Evolutionary conservation across 23 tunicate species (phyloP).

Genomic region (Oikopleura dioica): DNA sequence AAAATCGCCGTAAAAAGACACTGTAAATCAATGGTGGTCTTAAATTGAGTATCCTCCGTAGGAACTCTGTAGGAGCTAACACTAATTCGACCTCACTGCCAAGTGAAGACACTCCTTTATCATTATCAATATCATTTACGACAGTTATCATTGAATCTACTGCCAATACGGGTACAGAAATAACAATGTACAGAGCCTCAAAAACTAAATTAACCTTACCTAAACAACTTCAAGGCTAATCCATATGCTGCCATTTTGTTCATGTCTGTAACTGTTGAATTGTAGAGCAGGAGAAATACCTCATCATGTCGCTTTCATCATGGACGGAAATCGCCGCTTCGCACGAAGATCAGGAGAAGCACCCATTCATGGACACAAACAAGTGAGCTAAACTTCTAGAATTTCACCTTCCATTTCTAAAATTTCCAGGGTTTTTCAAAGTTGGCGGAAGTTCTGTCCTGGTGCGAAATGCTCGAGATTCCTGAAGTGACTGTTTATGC

Average conservation of each 20-base stretch:
- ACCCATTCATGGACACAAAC: slow-evolving; percentile 53
- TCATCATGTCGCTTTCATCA: slow-evolving; percentile 80
- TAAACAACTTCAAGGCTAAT: slow-evolving; percentile 23
- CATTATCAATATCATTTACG: too few species aligned
- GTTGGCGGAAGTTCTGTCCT: slow-evolving; percentile 54
- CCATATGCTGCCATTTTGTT: slow-evolving; percentile 16
- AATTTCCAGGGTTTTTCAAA: slow-evolving; percentile 97
- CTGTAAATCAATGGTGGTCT: too few species aligned
- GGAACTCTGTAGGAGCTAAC: too few species aligned
- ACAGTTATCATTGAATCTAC: too few species aligned
- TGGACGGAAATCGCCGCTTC: slow-evolving; percentile 95
- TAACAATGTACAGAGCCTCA: background rate
- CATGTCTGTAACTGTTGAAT: slow-evolving; percentile 26
- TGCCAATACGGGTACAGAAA: background rate
- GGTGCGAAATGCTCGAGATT: slow-evolving; percentile 71
- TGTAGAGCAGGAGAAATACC: slow-evolving; percentile 43
- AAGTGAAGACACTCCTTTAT: too few species aligned
- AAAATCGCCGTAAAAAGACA: too few species aligned
- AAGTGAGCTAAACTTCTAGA: too few species aligned
- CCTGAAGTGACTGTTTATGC: slow-evolving; percentile 91
- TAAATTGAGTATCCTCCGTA: too few species aligned
- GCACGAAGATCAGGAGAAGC: slow-evolving; percentile 45
- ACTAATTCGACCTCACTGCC: too few species aligned
- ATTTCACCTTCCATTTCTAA: too few species aligned
- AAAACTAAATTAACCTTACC: background rate